These are phyloP conservation scores for Drosophila paucipuncta DNA, from an alignment of 2,888 invertebrate species.

Conservation along the genomic window DNA sequence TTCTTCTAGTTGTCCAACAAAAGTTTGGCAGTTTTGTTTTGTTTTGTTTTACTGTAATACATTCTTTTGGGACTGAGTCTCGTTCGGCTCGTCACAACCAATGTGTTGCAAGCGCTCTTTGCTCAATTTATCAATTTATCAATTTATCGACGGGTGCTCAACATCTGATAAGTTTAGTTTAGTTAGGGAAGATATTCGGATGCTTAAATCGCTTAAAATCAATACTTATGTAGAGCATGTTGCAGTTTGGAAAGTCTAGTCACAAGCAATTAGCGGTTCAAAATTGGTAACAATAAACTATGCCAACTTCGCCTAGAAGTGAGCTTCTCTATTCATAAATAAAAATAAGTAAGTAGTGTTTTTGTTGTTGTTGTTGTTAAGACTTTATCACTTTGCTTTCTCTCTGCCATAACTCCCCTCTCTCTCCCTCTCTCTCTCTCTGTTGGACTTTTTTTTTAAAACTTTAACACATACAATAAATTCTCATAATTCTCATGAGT, in stretches of 20 bases:
- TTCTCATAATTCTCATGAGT: slow-evolving; percentile 32
- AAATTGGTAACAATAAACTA: slow-evolving; percentile 30
- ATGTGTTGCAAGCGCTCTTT: not conserved
- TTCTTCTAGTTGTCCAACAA: slow-evolving; percentile 25
- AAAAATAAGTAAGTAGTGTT: slow-evolving; percentile 49
- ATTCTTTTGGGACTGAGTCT: slow-evolving; percentile 42
- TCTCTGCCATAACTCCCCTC: slow-evolving; percentile 27
- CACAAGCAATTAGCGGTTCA: slow-evolving; percentile 20
- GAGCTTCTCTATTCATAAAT: slow-evolving; percentile 36
- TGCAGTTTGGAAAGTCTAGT: slow-evolving; percentile 38
- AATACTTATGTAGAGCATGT: slow-evolving; percentile 28
- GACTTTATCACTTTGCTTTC: slow-evolving; percentile 77
- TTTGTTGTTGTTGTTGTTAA: slow-evolving; percentile 40
- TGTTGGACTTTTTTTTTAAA: slow-evolving; percentile 26
- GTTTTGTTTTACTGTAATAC: slow-evolving; percentile 40
- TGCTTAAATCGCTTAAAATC: slow-evolving; percentile 4
- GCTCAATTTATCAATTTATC: not conserved
- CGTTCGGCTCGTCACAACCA: slow-evolving; percentile 45
- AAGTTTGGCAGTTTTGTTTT: slow-evolving; percentile 51
- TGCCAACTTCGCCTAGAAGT: slow-evolving; percentile 29
- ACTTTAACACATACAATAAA: slow-evolving; percentile 69
- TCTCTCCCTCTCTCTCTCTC: not conserved
- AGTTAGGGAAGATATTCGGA: not conserved
- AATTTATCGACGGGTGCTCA: slow-evolving; percentile 8
- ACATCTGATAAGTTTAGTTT: slow-evolving; percentile 4